Conservation (phyloP, 2,113 vertebrate species). For the Vidua macroura region DNA sequence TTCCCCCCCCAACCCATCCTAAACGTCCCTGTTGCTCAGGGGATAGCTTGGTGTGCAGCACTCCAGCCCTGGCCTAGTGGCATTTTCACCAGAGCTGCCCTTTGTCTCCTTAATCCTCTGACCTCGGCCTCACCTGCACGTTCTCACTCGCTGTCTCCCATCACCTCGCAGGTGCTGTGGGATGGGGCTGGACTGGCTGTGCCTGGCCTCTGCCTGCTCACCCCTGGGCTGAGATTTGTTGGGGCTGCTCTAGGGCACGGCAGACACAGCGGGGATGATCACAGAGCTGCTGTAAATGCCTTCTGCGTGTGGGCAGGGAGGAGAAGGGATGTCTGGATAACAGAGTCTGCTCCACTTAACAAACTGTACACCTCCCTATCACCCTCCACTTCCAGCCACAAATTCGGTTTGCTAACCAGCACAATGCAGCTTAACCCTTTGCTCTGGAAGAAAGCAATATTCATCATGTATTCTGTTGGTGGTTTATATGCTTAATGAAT, state of each 20-base stretch:
- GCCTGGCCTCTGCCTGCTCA: background rate
- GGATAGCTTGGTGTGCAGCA: background rate
- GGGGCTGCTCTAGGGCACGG: background rate
- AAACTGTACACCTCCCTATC: background rate
- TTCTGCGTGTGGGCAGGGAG: background rate
- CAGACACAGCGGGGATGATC: background rate
- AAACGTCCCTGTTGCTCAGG: background rate
- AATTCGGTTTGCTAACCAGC: background rate
- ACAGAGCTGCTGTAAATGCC: background rate
- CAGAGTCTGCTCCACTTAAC: background rate
- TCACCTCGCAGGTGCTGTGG: background rate
- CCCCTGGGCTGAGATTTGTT: background rate
- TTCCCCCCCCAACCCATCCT: background rate
- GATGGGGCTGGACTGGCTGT: background rate
- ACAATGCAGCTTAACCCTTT: background rate
- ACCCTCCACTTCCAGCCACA: background rate
- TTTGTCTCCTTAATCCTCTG: background rate
- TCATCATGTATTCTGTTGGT: background rate
- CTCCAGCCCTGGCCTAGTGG: fast-evolving
- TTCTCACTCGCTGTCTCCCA: background rate
- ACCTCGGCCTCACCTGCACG: background rate
- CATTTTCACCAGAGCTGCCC: background rate
- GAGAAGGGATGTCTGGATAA: background rate
- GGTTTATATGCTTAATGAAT: background rate
- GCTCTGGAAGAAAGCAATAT: background rate